Evolutionary conservation across 30 jellyfish, hydroid and myxozoan genomes (phyloP).

Genomic region (Hydractinia echinata): DNA sequence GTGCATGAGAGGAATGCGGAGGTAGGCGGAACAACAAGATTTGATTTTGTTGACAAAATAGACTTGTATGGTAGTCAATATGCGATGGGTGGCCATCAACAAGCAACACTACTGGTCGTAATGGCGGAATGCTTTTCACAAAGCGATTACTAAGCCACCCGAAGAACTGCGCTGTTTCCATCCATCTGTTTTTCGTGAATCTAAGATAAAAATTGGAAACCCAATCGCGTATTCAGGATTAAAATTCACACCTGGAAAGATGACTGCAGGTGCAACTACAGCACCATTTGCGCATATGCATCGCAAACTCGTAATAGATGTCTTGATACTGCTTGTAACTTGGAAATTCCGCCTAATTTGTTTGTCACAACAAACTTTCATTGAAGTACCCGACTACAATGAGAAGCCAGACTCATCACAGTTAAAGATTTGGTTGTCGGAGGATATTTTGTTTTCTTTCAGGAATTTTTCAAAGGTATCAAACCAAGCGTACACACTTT

Average conservation of each 20-base stretch:
- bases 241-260: conserved; percentile 24
- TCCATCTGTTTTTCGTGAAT: conserved; percentile 35
- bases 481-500: conserved; percentile 23
- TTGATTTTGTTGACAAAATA: conserved; percentile 25
- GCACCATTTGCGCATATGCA: conserved; percentile 41
- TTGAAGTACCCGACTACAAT: conserved; percentile 10
- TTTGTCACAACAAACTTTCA: conserved; percentile 25
- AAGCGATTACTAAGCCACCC: conserved; percentile 37
- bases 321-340: conserved; percentile 11
- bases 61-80: conserved; percentile 38
- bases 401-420: conserved; percentile 38
- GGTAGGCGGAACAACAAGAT: conserved; percentile 36
- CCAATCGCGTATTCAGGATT: conserved; percentile 38
- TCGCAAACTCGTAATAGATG: conserved; percentile 33
- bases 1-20: conserved; percentile 42
- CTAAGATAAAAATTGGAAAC: conserved; percentile 29
- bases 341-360: conserved; percentile 25
- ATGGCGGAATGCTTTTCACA: conserved; percentile 28
- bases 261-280: conserved; percentile 31
- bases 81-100: conserved; percentile 42
- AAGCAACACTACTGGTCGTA: conserved; percentile 36
- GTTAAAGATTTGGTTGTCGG: conserved; percentile 17
- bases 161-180: conserved; percentile 40
- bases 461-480: conserved; percentile 17
- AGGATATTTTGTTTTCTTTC: conserved; percentile 12